Evolutionary conservation across 2,888 invertebrate genomes (phyloP), one percentile per base, ranked within the genome.

Genomic region (Automeris io): DNA sequence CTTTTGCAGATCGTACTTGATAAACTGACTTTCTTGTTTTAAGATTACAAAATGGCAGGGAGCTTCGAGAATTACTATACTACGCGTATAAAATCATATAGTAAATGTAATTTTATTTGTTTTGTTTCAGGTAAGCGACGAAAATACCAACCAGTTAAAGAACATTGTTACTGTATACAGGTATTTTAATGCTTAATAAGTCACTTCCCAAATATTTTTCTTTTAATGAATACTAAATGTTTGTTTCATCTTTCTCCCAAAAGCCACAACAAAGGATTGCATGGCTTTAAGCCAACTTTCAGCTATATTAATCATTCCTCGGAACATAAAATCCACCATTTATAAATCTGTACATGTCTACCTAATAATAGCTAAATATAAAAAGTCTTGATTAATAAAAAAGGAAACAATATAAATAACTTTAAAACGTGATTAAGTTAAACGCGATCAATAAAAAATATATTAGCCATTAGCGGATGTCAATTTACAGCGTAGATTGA

Each of bases 221-320:
- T 57, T 49, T 49, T 52, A 52, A 51, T 51, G 45, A 47, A 33
- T 51, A 45, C 46, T 54, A 54, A 44, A 46, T 51, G 45, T 58
- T 57, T 59, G 57, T 55, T 44, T 41, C 50, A 57, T 57, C 45
- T 60, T 61, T 63, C 58, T 57, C 51, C 46, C 45, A 40, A 55
- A 63, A 66, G 54, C 69, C 66, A 66, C 70, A 70, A 71, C 68
- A 73, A 74, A 68, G 64, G 60, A 54, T 53, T 46, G 37, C 41
- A 61, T 77, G 80, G 80, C 78, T 52, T 41, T 18, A 45, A 46
- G 78, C 79, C 79, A 80, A 77, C 49, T 64, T 63, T 61, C 42
- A 49, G 53, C 44, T 51, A 60, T 62, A 77, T 80, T 70, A 70
- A 79, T 80, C 79, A 79, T 73, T 64, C 61, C 55, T 49, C 50